Base-by-base conservation (phyloP, 2,113 vertebrate genomes). In the Lanius ludovicianus region DNA sequence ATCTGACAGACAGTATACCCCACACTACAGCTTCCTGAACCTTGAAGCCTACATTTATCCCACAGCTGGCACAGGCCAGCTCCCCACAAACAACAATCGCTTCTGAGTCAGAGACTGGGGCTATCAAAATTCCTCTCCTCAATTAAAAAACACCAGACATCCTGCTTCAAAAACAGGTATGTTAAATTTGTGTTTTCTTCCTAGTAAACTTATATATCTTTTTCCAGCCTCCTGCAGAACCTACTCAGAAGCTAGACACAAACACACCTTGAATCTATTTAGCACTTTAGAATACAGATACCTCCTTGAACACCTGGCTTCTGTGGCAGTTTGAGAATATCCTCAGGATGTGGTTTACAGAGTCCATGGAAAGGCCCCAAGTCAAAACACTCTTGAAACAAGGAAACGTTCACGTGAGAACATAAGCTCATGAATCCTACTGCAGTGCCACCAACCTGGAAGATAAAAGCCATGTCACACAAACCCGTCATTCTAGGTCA, bases 391-490 rank as follows among this genome's bases (percentile, higher is more conserved):
- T 97, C 75, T 21, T 98, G 97, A n/a, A 99, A 95, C 62, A 97
- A 75, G 30, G 97, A 74, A 81, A 98, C 4, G 37, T 99, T 97
- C 39, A 99, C 97, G 3, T 97, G 91, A 7, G 98, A 96, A 39
- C 97, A 98, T 31, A 99, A 89, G 5, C 97, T 98, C 97, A 99
- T 98, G 95, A 99, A 99, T 27, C 99, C 99, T 0, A 99, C 98
- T 15, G 97, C 97, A 27, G 35, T 35, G 28, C 97, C 98, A 41
- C 95, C 97, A 81, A 95, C 98, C 99, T 99, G 96, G 70, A 97
- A 98, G 8, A 95, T 1, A 81, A 87, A 92, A 93, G 81, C 65
- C 50, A 73, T 0, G 2, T 14, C 52, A 96, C 24, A 84, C 0
- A 0, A 83, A 27, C 5, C 37, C 33, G 14, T 78, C 15, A n/a